These are phyloP conservation scores for Kryptolebias marmoratus DNA, from an alignment of 2,113 vertebrate species.

Conservation along the genomic window DNA sequence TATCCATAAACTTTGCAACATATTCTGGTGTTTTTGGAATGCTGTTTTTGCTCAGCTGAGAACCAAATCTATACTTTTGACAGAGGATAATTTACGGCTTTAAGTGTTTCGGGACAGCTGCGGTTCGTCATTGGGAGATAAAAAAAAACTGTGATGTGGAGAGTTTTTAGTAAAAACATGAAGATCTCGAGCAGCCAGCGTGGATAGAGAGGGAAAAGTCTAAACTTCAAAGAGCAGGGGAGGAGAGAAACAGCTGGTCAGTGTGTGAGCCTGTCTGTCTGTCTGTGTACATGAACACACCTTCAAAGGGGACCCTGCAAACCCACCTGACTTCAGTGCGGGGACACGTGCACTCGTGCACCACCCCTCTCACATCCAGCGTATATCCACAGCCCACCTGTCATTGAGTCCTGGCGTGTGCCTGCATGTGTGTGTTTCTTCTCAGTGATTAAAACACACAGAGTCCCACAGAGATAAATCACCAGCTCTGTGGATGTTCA, in stretches of 20 bases:
- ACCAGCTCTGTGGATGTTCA: conserved; percentile 40
- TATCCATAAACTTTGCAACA: no score
- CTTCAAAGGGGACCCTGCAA: conserved; percentile 69
- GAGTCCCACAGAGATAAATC: conserved; percentile 63
- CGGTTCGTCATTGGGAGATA: background rate
- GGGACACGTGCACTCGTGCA: conserved; percentile 27
- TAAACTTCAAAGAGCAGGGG: conserved; percentile 66
- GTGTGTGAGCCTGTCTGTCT: conserved; percentile 51
- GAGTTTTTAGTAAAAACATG: background rate
- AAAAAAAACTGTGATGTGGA: background rate
- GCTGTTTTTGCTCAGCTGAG: background rate
- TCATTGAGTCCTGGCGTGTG: conserved; percentile 46
- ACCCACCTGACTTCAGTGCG: conserved; percentile 62
- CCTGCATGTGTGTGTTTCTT: conserved; percentile 34
- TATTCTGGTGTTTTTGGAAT: no score
- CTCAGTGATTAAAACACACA: conserved; percentile 55
- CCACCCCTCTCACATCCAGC: conserved; percentile 18
- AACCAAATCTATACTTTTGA: background rate
- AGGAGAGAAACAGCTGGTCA: conserved; percentile 73
- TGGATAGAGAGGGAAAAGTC: conserved; percentile 49
- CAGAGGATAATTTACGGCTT: background rate
- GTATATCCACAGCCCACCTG: conserved; percentile 51
- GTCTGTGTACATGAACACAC: conserved; percentile 55
- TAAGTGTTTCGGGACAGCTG: background rate
- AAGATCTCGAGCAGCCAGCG: conserved; percentile 15